These are phyloP conservation scores for Tympanuchus pallidicinctus DNA, from an alignment of 2,113 vertebrate species.

Conservation along the genomic window DNA sequence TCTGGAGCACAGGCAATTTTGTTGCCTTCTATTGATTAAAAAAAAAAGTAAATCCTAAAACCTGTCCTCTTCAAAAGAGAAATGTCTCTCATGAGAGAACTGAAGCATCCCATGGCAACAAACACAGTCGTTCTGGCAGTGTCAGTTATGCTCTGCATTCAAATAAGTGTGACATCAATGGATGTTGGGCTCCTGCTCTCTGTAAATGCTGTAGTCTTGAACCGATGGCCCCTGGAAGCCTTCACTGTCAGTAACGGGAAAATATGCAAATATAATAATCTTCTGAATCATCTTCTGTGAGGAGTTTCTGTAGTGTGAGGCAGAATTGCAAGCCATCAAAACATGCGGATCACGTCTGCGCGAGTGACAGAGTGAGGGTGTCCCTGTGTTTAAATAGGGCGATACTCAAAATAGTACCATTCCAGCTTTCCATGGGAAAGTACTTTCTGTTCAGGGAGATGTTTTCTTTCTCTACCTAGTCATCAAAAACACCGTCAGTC, in stretches of 20 bases:
- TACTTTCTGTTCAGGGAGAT: constrained; percentile 70
- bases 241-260: neutral
- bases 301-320: constrained; percentile 8
- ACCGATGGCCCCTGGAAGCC: neutral
- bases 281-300: constrained; percentile 36
- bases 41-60: neutral
- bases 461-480: constrained; percentile 70
- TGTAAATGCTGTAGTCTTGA: neutral
- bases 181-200: neutral
- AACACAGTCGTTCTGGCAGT: neutral
- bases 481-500: constrained; percentile 68
- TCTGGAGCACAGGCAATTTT: neutral
- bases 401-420: constrained; percentile 70
- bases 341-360: constrained; percentile 40
- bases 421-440: constrained; percentile 70
- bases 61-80: neutral
- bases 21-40: neutral
- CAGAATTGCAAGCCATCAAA: constrained; percentile 12
- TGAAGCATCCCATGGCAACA: neutral
- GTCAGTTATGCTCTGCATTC: neutral
- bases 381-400: constrained; percentile 65
- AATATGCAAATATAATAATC: constrained; percentile 24
- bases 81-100: neutral
- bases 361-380: constrained; percentile 66
- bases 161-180: neutral